A percentile compares a stretch with the other conserved stretches of the same genome.
Evolutionary conservation across 1,140 invertebrate species (phyloP).

Genomic region (Drosophila pseudoobscura): DNA sequence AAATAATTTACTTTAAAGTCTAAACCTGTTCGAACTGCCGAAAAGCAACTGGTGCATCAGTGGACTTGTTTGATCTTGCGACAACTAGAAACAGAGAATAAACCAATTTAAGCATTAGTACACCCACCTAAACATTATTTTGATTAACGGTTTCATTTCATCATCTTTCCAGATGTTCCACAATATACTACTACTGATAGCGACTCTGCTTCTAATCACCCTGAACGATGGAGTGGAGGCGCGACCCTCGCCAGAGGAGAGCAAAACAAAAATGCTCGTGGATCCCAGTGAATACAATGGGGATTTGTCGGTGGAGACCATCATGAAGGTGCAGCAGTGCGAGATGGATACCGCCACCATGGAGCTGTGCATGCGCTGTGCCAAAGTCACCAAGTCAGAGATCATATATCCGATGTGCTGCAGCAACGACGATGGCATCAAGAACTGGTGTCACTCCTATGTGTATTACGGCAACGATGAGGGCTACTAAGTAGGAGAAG

Average conservation of each 20-base stretch:
- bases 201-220: not conserved
- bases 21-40: no score
- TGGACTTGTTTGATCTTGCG: no score
- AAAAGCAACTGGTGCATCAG: no score
- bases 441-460: conserved; percentile 83
- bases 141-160: conserved; percentile 8
- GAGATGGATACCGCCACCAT: conserved; percentile 65
- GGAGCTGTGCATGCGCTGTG: conserved; percentile 84
- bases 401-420: conserved; percentile 84
- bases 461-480: conserved; percentile 61
- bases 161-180: conserved; percentile 43
- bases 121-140: not conserved
- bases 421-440: conserved; percentile 79
- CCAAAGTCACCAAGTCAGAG: conserved; percentile 84
- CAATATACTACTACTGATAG: conserved; percentile 22
- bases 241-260: conserved; percentile 44
- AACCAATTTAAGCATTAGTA: no score
- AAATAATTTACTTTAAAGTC: not conserved
- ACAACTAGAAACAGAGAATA: no score
- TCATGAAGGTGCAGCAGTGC: conserved; percentile 72
- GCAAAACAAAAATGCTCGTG: conserved; percentile 5
- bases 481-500: not conserved
- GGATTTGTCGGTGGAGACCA: conserved; percentile 62
- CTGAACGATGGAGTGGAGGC: conserved; percentile 13
- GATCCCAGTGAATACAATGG: conserved; percentile 69